Evolutionary conservation across 2,113 vertebrate genomes (phyloP), one percentile per base, ranked within the genome.

Genomic region (Petromus typicus): DNA sequence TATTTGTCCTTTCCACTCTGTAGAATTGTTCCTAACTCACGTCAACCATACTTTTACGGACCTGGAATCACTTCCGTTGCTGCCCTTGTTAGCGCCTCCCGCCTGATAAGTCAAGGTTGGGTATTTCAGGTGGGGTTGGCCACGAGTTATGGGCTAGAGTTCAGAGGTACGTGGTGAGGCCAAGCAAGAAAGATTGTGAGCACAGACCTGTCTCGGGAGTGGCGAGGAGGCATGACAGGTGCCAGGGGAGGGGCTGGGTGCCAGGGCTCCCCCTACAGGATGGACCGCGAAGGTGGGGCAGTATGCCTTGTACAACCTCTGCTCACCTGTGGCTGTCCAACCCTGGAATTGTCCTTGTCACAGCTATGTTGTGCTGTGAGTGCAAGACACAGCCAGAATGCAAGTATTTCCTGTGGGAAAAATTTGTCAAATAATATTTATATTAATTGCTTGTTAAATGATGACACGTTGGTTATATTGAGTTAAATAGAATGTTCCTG

Each of bases 111-210:
- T 48, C 25, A 7, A 9, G 3, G 43, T 79, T n/a, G 54, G 9
- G 0, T 23, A 34, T 66, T 51, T 14, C 22, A 56, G 37, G 45
- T 17, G 2, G 13, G 17, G 3, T 16, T 10, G 16, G 7, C 8
- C 63, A 6, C 16, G 59, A 64, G 17, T 1, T 37, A 8, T 2
- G 20, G 61, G 18, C 11, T 89, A 43, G 32, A 43, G 57, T 78
- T 10, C 61, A 37, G n/a, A 45, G 22, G 32, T 43, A 32, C 13
- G 3, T 13, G 43, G 45, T 32, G 27, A 78, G 34, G 5, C 27
- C 4, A 27, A 48, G 69, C 43, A 76, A 82, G 27, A 37, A 57
- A 56, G 43, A 2, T 20, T 30, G 27, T 3, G 34, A 30, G 2
- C 57, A 17, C n/a, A 9, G 71, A 23, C 8, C 45, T 80, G 25